phyloP scores from a whole-genome alignment of 2,888 invertebrate species.

The Stenurella melanura region DNA sequence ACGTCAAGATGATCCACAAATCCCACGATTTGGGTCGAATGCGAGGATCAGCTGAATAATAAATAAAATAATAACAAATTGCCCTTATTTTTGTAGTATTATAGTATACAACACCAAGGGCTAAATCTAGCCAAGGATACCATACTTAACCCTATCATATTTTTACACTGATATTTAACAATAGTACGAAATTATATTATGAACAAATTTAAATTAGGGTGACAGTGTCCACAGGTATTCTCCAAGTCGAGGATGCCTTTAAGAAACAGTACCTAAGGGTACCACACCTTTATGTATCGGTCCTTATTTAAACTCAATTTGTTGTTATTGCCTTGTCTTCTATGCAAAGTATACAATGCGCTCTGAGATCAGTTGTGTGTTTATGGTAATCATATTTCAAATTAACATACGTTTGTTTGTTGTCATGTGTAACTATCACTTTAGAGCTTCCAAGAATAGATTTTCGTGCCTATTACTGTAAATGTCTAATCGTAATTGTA shows the following conservation, averaged over 20 bases:
- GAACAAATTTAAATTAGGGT: not conserved
- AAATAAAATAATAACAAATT: no score
- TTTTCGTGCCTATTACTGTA: not conserved
- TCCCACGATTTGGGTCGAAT: no score
- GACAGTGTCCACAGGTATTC: not conserved
- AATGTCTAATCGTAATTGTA: conserved; percentile 3
- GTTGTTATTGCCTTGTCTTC: not conserved
- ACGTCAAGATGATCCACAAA: no score
- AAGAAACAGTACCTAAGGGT: not conserved
- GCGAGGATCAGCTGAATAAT: no score
- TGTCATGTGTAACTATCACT: conserved; percentile 4
- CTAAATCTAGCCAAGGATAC: no score
- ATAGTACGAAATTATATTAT: not conserved
- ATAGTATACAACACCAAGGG: no score
- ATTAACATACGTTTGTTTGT: conserved; percentile 1
- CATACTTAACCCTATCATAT: no score
- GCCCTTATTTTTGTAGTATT: no score
- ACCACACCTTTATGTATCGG: not conserved
- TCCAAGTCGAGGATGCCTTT: not conserved
- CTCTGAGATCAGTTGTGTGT: conserved; percentile 1
- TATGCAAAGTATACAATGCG: not conserved
- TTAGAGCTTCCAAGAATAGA: not conserved
- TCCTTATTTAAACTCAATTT: not conserved
- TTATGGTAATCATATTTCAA: conserved; percentile 4
- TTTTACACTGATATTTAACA: no score